Conservation (phyloP, 2,113 vertebrate species). For the Parus major region DNA sequence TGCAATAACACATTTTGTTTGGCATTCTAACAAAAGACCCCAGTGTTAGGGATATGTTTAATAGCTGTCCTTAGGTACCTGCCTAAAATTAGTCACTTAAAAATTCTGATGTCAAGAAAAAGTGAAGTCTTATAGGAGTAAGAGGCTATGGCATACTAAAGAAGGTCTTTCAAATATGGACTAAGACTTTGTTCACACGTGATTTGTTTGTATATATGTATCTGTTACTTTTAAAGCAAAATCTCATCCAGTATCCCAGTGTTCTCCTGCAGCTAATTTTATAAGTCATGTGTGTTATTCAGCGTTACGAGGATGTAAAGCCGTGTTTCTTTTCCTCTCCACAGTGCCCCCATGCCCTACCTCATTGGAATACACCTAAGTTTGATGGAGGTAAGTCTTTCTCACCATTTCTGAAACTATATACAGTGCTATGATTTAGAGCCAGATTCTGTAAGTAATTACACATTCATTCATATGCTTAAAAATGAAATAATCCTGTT, state of each 20-base stretch:
- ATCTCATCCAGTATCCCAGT: constrained; percentile 20
- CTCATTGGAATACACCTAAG: constrained; percentile 88
- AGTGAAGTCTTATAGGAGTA: background rate
- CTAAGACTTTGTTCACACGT: background rate
- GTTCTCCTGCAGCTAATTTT: background rate
- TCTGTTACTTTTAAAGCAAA: constrained; percentile 42
- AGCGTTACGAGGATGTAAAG: constrained; percentile 58
- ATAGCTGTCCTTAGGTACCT: background rate
- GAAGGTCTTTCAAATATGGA: background rate
- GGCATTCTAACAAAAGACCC: background rate
- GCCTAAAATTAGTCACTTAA: background rate
- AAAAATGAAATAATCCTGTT: background rate
- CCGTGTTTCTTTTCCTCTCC: constrained; percentile 65
- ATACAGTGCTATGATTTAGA: background rate
- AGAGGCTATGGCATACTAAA: background rate
- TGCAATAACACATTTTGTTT: background rate
- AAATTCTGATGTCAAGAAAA: background rate
- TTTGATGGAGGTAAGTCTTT: constrained; percentile 85
- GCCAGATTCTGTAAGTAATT: constrained; percentile 5
- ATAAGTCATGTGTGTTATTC: background rate
- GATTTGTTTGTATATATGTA: background rate
- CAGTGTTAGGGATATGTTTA: background rate
- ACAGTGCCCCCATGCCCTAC: constrained; percentile 88
- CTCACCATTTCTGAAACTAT: background rate
- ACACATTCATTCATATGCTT: constrained; percentile 13